Percentiles rank a stretch among this genome's conserved stretches.
Evolutionary conservation across 2,888 invertebrate species (phyloP).

Genomic region (Diaprepes abbreviatus): DNA sequence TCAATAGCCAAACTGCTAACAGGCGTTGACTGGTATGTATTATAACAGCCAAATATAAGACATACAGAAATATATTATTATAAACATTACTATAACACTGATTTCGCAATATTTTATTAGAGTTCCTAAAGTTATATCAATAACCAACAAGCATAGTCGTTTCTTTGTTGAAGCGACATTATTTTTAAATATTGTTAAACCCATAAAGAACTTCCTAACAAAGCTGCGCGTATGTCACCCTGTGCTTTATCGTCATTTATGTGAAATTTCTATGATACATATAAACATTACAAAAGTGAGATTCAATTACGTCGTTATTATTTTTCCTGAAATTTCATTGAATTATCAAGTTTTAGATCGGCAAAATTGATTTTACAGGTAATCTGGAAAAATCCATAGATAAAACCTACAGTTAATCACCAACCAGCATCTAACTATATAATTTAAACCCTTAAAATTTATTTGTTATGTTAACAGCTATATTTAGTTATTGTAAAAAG

Average conservation of each 20-base stretch:
- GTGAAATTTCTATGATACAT: conserved; percentile 11
- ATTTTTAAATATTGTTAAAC: not conserved
- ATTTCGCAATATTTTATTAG: not conserved
- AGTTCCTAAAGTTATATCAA: not conserved
- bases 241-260: conserved; percentile 2
- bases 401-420: no score
- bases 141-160: conserved; percentile 1
- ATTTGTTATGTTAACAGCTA: no score
- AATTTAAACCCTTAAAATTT: no score
- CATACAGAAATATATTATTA: not conserved
- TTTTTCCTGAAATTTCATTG: not conserved
- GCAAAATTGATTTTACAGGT: not conserved
- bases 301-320: not conserved
- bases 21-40: no score
- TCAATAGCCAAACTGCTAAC: no score
- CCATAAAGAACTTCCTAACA: not conserved
- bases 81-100: conserved; percentile 1
- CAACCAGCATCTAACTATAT: no score
- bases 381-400: not conserved
- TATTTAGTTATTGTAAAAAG: no score
- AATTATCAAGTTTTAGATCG: not conserved
- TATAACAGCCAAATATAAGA: no score
- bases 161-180: not conserved
- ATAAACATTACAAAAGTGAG: conserved; percentile 10
- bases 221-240: not conserved